These are phyloP conservation scores for Hirtodrosophila cameraria DNA, from an alignment of 2,888 invertebrate genomes.

Conservation along the genomic window DNA sequence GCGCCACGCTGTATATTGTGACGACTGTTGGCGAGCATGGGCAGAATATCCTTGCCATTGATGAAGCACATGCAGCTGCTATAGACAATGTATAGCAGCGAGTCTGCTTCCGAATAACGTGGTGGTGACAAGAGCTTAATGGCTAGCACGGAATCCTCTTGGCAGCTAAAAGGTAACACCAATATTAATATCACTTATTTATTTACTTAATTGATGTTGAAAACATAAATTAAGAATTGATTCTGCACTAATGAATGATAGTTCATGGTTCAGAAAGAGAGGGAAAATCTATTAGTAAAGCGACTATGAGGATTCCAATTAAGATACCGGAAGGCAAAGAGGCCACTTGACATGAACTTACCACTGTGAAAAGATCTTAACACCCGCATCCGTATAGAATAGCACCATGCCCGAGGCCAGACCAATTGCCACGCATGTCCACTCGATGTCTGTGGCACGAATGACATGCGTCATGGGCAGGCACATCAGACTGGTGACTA, in stretches of 20 bases:
- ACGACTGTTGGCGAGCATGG: constrained; percentile 91
- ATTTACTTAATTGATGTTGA: too few species aligned
- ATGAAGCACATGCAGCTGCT: constrained; percentile 91
- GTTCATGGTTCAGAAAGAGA: too few species aligned
- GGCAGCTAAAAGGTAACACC: constrained; percentile 85
- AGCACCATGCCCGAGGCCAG: constrained; percentile 92
- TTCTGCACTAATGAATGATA: too few species aligned
- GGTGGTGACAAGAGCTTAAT: constrained; percentile 90
- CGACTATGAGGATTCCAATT: too few species aligned
- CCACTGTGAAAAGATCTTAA: constrained; percentile 91
- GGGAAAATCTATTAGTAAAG: too few species aligned
- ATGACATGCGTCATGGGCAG: constrained; percentile 83
- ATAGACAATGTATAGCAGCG: constrained; percentile 83
- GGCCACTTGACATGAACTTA: too few species aligned
- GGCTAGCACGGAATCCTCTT: constrained; percentile 90
- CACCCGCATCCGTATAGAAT: constrained; percentile 95
- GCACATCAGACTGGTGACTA: constrained; percentile 85
- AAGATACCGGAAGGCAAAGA: too few species aligned
- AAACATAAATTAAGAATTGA: too few species aligned
- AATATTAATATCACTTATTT: background rate
- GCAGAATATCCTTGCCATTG: constrained; percentile 89
- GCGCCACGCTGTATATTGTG: constrained; percentile 85
- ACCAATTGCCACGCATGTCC: constrained; percentile 96
- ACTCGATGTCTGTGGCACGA: constrained; percentile 89
- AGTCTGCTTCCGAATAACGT: constrained; percentile 74